Evolutionary conservation across 2,797 vertebrate species (phyloP).

Genomic region (Sebastes trivittatus): DNA sequence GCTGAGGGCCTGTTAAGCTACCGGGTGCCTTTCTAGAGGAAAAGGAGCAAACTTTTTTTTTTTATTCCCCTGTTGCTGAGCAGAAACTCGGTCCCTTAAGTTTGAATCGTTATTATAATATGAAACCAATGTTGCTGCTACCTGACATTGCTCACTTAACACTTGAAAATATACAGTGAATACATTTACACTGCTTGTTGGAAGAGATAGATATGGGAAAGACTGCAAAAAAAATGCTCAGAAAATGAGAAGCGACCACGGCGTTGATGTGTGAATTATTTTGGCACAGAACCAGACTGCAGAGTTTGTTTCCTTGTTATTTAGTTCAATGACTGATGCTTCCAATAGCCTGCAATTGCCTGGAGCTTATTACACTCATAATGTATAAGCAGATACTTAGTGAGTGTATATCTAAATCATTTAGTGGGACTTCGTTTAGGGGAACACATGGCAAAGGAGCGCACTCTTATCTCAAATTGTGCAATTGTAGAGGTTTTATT

Average conservation of each 20-base stretch:
- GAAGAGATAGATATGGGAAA: slow-evolving; percentile 23
- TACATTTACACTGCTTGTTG: slow-evolving; percentile 36
- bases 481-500: slow-evolving; percentile 80
- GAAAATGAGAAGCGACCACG: slow-evolving; percentile 38
- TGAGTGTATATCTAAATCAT: slow-evolving; percentile 77
- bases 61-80: slow-evolving; percentile 66
- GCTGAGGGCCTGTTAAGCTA: slow-evolving; percentile 81
- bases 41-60: slow-evolving; percentile 64
- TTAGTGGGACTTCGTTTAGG: slow-evolving; percentile 72
- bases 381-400: slow-evolving; percentile 78
- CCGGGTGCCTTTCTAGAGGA: slow-evolving; percentile 74
- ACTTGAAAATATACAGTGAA: slow-evolving; percentile 44
- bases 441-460: slow-evolving; percentile 70
- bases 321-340: slow-evolving; percentile 69
- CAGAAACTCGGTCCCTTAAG: slow-evolving; percentile 73
- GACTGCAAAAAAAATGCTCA: slow-evolving; percentile 10
- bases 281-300: slow-evolving; percentile 37
- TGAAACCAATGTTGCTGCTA: slow-evolving; percentile 59
- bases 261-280: slow-evolving; percentile 45
- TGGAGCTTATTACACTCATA: slow-evolving; percentile 75
- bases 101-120: slow-evolving; percentile 70
- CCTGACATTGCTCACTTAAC: slow-evolving; percentile 57
- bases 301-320: slow-evolving; percentile 64
- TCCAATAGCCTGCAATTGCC: slow-evolving; percentile 70
- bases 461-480: slow-evolving; percentile 74